A percentile compares a stretch with the other conserved stretches of the same genome.
Evolutionary conservation across 2,113 vertebrate genomes (phyloP).

Genomic region (Recurvirostra avosetta): DNA sequence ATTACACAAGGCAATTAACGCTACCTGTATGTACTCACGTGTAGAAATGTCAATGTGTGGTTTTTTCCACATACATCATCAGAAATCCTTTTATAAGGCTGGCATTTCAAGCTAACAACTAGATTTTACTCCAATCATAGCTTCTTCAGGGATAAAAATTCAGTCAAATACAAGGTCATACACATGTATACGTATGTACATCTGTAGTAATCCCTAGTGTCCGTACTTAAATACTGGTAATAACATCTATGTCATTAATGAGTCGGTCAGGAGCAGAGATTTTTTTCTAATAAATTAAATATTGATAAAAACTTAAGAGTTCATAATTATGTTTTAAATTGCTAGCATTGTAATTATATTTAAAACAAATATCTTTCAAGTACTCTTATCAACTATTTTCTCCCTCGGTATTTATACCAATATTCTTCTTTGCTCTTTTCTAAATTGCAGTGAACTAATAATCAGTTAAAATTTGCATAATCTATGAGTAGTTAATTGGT

Average conservation of each 20-base stretch:
- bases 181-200: not conserved
- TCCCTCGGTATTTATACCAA: not conserved
- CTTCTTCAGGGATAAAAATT: not conserved
- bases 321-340: not conserved
- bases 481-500: not conserved
- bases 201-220: not conserved
- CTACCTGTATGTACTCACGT: not conserved
- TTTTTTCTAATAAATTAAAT: not conserved
- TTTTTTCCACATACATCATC: not conserved
- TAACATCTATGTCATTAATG: not conserved
- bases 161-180: not conserved
- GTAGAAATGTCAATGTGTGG: not conserved
- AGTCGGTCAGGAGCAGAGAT: not conserved
- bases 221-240: not conserved
- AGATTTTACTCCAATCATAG: not conserved
- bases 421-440: not conserved
- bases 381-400: not conserved
- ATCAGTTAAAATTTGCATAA: not conserved
- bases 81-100: not conserved
- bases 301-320: not conserved
- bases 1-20: not conserved
- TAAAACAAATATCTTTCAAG: not conserved
- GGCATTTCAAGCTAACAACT: not conserved
- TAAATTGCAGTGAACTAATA: not conserved
- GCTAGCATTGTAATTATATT: not conserved